A percentile compares a stretch with the other conserved stretches of the same genome.
These are phyloP conservation scores for Pterophyllum scalare DNA, from an alignment of 2,113 vertebrate species.

Conservation along the genomic window DNA sequence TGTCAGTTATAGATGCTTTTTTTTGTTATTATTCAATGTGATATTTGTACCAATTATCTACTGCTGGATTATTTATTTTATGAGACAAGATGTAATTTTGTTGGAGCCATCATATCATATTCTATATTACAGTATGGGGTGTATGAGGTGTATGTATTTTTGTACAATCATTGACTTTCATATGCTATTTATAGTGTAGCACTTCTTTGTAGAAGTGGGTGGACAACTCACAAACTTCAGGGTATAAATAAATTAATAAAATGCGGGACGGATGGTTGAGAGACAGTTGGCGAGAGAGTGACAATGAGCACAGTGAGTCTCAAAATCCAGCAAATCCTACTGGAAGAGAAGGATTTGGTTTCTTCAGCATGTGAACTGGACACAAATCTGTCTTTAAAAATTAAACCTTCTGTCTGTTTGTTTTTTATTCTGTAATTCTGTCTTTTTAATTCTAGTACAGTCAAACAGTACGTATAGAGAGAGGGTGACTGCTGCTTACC, in stretches of 20 bases:
- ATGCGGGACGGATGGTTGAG: too few species aligned
- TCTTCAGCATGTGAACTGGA: background rate
- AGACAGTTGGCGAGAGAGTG: background rate
- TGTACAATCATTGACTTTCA: background rate
- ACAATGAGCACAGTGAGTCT: background rate
- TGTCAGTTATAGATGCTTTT: too few species aligned
- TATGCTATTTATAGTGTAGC: constrained; percentile 11
- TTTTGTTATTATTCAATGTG: background rate
- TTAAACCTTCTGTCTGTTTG: background rate
- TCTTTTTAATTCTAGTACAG: background rate
- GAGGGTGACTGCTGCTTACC: background rate
- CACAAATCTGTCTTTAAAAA: background rate
- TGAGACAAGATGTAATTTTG: too few species aligned
- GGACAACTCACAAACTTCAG: constrained; percentile 5
- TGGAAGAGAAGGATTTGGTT: background rate
- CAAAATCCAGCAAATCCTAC: background rate
- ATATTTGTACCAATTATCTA: background rate
- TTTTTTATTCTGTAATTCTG: background rate
- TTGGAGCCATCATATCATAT: background rate
- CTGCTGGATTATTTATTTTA: background rate
- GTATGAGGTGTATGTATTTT: background rate
- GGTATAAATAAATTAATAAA: constrained; percentile 43
- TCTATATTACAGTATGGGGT: background rate
- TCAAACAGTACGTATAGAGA: background rate
- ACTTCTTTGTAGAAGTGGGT: constrained; percentile 7